Conservation (phyloP, 1,140 invertebrate species). For the Drosophila murphyi region DNA sequence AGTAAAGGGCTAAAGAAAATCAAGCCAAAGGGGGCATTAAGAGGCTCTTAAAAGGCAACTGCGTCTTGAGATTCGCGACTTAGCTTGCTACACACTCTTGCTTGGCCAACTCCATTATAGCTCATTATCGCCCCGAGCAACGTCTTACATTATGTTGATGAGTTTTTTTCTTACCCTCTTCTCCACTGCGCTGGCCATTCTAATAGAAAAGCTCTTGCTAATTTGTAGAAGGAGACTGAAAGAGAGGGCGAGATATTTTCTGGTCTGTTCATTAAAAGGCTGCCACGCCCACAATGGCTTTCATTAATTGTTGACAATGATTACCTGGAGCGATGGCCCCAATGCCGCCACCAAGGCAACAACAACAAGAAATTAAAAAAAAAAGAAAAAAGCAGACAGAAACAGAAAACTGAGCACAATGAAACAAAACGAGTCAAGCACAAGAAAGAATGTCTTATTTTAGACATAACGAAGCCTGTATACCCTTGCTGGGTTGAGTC, state of each 20-base stretch:
- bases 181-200: conserved; percentile 46
- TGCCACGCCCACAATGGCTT: conserved; percentile 70
- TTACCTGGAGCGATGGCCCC: conserved; percentile 66
- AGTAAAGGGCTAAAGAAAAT: conserved; percentile 26
- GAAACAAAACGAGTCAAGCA: conserved; percentile 20
- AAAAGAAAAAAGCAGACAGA: background rate
- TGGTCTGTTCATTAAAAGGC: conserved; percentile 68
- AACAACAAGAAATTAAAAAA: background rate
- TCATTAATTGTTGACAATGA: conserved; percentile 83
- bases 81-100: conserved; percentile 1
- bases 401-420: conserved; percentile 21
- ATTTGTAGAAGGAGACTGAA: conserved; percentile 38
- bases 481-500: no score
- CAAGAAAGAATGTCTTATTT: no score
- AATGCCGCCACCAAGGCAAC: conserved; percentile 21
- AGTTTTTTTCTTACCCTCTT: conserved; percentile 54
- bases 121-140: conserved; percentile 84
- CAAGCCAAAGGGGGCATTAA: conserved; percentile 47
- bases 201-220: conserved; percentile 73
- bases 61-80: conserved; percentile 37
- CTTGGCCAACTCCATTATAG: conserved; percentile 77
- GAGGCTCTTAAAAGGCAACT: conserved; percentile 58
- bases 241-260: background rate
- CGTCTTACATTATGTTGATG: conserved; percentile 84
- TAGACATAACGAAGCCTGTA: no score